Evolutionary conservation across 2,797 vertebrate genomes (phyloP), one percentile per base, ranked within the genome.

Genomic region (Oreonectes daqikongensis): DNA sequence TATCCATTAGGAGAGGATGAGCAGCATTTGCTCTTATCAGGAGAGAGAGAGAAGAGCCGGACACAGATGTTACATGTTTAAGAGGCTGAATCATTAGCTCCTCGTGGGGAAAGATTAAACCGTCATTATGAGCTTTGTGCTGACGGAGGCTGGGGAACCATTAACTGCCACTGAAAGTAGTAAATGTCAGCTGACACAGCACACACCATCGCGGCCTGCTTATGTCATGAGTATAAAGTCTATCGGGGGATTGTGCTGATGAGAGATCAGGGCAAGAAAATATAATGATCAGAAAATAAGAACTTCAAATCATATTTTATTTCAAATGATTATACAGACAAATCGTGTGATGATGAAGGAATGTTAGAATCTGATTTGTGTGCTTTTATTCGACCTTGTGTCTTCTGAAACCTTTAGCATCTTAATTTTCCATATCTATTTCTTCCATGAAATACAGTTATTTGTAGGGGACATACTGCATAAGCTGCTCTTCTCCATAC

Each of bases 131-230:
- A 72, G 55, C 52, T 35, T 76, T 72, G 67, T 74, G 66, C 79
- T 77, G 35, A 63, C n/a, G 42, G 44, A 69, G 8, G 35, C 46
- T 9, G 3, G 53, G 24, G 46, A 70, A 70, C 46, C 63, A 79
- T 46, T 52, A 82, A 87, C 74, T n/a, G 82, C 82, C 86, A 88
- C 85, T 86, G 77, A 83, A 75, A 84, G 64, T 83, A 79, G 73
- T 78, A 69, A 79, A 57, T 61, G 61, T 75, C 74, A 66, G 75
- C 68, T 85, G n/a, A 75, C 79, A 48, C 78, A 60, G 55, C 20
- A 67, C 10, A 32, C 67, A 59, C 20, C 26, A 46, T 64, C 32
- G 14, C 46, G 22, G 46, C 38, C 26, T 55, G 60, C 6, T 22
- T n/a, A 24, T 26, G 59, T 61, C 42, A 28, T 11, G 55, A 77